A percentile compares a stretch with the other conserved stretches of the same genome.
Evolutionary conservation across 2,888 invertebrate species (phyloP).

Genomic region (Pandemis corylana): DNA sequence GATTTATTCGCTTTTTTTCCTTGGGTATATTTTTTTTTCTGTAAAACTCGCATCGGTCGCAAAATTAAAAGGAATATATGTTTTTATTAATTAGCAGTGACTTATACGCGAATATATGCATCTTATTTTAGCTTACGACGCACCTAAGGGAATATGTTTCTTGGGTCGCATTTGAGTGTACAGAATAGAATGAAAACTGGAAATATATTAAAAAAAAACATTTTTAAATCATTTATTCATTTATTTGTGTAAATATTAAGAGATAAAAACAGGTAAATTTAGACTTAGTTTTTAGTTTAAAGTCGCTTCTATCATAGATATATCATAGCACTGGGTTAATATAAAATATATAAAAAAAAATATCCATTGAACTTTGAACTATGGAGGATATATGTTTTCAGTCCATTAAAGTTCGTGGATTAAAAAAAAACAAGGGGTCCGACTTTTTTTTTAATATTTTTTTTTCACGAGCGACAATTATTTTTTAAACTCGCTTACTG

Average conservation of each 20-base stretch:
- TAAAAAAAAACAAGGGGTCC: constrained; percentile 45
- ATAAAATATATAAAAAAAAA: constrained; percentile 43
- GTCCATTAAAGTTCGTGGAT: constrained; percentile 65
- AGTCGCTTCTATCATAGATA: constrained; percentile 54
- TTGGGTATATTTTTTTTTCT: background rate
- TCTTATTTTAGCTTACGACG: background rate
- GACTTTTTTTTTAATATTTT: constrained; percentile 44
- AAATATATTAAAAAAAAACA: constrained; percentile 5
- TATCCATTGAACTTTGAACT: constrained; percentile 69
- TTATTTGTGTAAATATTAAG: constrained; percentile 75
- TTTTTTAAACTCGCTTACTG: constrained; percentile 38
- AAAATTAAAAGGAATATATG: background rate
- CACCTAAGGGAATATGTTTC: background rate
- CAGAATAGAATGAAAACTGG: background rate
- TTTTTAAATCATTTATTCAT: constrained; percentile 49
- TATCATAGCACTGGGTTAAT: constrained; percentile 50
- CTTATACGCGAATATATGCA: background rate
- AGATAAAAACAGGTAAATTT: constrained; percentile 55
- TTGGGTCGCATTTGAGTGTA: background rate
- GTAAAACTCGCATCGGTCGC: background rate
- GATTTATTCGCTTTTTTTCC: background rate
- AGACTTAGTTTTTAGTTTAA: constrained; percentile 67
- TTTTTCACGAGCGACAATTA: constrained; percentile 21
- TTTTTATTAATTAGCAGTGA: background rate
- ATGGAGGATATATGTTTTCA: constrained; percentile 75